Conservation (phyloP, 2,888 invertebrate species). For the Lomographa bimaculata region DNA sequence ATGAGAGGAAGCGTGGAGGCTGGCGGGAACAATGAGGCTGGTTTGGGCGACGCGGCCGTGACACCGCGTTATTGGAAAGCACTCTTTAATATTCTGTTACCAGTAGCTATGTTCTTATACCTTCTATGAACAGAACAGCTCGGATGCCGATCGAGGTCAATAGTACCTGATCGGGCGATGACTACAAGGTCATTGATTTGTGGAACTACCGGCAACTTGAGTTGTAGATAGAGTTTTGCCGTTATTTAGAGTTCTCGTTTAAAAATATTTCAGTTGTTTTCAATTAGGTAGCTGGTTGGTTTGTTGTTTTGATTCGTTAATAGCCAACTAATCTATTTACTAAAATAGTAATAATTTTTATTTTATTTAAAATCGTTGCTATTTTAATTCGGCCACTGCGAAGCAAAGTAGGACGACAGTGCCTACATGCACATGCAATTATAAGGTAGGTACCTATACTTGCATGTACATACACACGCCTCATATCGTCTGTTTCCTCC, state of each 20-base stretch:
- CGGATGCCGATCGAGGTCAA: constrained; percentile 64
- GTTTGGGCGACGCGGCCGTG: constrained; percentile 61
- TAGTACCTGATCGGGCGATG: constrained; percentile 52
- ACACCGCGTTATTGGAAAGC: constrained; percentile 60
- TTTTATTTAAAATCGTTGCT: no score
- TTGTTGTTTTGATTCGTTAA: no score
- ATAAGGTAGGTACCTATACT: no score
- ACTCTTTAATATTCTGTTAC: constrained; percentile 19
- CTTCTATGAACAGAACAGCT: constrained; percentile 27
- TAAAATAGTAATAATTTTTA: no score
- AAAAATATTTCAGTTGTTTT: constrained; percentile 4
- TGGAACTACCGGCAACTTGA: constrained; percentile 8
- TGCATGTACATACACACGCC: no score
- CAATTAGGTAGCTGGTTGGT: no score
- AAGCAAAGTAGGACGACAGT: no score
- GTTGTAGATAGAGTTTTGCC: constrained; percentile 4
- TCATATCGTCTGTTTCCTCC: no score
- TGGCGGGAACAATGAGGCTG: constrained; percentile 58
- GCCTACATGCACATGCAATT: no score
- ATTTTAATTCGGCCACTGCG: no score
- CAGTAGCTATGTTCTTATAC: constrained; percentile 4
- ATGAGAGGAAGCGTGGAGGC: constrained; percentile 77
- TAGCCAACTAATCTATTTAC: no score
- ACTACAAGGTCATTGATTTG: constrained; percentile 52
- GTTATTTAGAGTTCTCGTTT: constrained; percentile 14